phyloP scores from a whole-genome alignment of 2,797 vertebrate species.

The Rallus crepitans region DNA sequence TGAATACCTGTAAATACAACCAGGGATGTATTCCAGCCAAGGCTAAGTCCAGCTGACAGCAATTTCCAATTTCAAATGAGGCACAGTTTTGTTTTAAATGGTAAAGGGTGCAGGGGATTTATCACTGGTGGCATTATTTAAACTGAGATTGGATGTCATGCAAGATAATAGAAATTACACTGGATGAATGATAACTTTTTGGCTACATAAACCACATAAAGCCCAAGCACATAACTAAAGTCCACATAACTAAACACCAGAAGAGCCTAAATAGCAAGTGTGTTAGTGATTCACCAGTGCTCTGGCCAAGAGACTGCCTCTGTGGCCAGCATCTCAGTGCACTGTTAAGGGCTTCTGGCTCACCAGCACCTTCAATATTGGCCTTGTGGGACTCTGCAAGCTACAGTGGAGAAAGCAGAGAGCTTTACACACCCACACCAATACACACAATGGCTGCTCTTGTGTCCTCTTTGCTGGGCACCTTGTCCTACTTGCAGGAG shows the following conservation, averaged over 20 bases:
- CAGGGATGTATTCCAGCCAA: conserved; percentile 37
- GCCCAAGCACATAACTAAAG: background rate
- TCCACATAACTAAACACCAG: background rate
- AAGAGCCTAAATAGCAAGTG: background rate
- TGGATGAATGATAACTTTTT: background rate
- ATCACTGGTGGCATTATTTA: background rate
- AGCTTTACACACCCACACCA: background rate
- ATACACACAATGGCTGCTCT: background rate
- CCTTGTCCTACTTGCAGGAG: background rate
- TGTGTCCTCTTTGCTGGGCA: background rate
- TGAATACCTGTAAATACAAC: conserved; percentile 22
- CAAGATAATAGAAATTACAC: accelerated
- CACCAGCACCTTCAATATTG: background rate
- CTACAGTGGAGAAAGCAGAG: accelerated
- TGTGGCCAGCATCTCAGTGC: background rate
- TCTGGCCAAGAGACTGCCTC: background rate
- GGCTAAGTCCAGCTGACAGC: background rate
- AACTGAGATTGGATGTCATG: background rate
- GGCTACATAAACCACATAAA: background rate
- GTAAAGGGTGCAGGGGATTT: background rate
- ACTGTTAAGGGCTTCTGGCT: background rate
- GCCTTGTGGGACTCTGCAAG: background rate
- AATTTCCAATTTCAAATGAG: background rate
- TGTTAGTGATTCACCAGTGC: background rate
- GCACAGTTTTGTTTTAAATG: conserved; percentile 14